Conservation (phyloP, 2,797 vertebrate species). For the Acanthurus lineatus region DNA sequence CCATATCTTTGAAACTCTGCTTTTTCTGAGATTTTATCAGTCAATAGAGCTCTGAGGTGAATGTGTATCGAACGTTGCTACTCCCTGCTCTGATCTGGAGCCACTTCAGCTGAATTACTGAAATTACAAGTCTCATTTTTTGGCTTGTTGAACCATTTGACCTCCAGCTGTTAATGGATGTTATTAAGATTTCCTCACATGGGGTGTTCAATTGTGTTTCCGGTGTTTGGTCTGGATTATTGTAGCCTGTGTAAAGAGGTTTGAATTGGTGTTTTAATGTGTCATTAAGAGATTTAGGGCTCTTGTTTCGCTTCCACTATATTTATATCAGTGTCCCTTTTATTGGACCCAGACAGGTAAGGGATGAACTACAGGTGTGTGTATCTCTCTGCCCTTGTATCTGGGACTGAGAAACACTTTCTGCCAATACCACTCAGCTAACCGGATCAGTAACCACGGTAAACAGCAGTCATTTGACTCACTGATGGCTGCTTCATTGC, state of each 20-base stretch:
- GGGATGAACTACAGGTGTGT: background rate
- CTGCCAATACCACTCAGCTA: too few relatives aligned
- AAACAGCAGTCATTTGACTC: background rate
- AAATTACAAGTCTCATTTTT: conserved; percentile 13
- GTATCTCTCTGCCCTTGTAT: too few relatives aligned
- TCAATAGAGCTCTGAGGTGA: conserved; percentile 40
- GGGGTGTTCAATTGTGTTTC: background rate
- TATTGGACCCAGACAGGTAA: background rate
- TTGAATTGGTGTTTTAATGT: background rate
- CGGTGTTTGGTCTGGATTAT: background rate
- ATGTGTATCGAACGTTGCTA: conserved; percentile 26
- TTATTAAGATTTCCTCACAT: background rate
- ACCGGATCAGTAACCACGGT: background rate
- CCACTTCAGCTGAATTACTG: conserved; percentile 4
- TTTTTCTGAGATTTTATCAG: conserved; percentile 40
- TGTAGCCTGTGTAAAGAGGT: background rate
- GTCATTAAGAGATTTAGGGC: background rate
- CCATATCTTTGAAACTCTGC: conserved; percentile 40
- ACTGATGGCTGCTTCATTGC: background rate
- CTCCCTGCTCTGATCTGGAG: conserved; percentile 17
- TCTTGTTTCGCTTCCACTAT: background rate
- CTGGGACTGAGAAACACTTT: too few relatives aligned
- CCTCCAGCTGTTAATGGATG: background rate
- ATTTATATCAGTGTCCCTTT: background rate
- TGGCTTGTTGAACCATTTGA: conserved; percentile 9